Base-by-base conservation (phyloP, 2,113 vertebrate species). In the Coreoperca whiteheadi region DNA sequence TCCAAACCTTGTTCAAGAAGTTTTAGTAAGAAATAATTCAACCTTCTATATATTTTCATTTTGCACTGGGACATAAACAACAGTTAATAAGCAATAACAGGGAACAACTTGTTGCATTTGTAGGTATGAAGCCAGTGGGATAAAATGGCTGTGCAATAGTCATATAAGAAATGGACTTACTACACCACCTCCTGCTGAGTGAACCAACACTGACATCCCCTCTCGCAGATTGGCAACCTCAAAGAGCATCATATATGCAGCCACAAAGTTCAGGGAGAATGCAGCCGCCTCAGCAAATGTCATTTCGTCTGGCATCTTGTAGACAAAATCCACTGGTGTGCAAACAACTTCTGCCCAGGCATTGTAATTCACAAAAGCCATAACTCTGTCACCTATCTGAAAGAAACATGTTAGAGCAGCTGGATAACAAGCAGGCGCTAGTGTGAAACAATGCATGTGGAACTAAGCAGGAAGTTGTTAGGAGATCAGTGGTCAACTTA, bases 321-420 rank as follows among this genome's bases (percentile, higher is more conserved):
- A 99, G 90, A 99, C 97, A 89, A 97, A 98, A 72, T 99, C 98
- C 50, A 93, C 92, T 0, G 97, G 96, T 0, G 97, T 96, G 85
- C 98, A 99, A 11, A 97, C 98, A 10, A 99, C 98, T 87, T 99
- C 98, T n/a, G 98, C 98, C 98, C 98, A 99, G 66, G 98, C 98
- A 0, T 92, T 98, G 93, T 99, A 99, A 89, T 99, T 98, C 23
- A 97, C 96, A 91, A 99, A 99, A 41, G 98, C 98, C 96, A 99
- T 99, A 28, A 99, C 97, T 90, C 96, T 95, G 93, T 99, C 98
- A 9, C 98, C 98, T 50, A 99, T 99, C 98, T 99, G 92, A 61
- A 90, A 87, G 74, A 70, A 74, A 83, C 28, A 68, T 16, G 56
- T 67, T 2, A 63, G 20, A 51, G 66, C 20, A 78, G 74, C 67